phyloP scores from a whole-genome alignment of 2,888 invertebrate genomes.

The Hypsopygia costalis region DNA sequence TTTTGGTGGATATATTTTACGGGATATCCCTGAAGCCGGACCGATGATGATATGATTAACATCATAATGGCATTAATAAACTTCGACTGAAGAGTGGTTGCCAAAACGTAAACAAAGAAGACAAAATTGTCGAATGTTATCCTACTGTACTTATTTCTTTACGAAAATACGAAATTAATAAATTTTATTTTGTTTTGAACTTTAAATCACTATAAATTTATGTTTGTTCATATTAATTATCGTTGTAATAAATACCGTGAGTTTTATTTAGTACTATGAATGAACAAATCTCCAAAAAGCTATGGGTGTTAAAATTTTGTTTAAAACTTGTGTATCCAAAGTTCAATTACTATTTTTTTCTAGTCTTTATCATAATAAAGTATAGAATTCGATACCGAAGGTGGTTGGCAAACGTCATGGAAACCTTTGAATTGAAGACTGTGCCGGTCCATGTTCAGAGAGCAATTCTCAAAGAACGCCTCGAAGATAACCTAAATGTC shows the following conservation, averaged over 20 bases:
- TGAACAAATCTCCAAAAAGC: conserved; percentile 42
- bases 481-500: conserved; percentile 47
- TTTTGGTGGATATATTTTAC: no score
- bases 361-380: conserved; percentile 65
- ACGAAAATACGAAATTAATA: no score
- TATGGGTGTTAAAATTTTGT: conserved; percentile 73
- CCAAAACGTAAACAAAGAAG: no score
- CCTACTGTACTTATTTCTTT: no score
- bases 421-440: conserved; percentile 44
- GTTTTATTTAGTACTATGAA: conserved; percentile 49
- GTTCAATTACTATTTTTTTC: conserved; percentile 62
- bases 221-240: not conserved
- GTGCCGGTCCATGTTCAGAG: conserved; percentile 41
- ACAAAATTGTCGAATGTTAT: no score
- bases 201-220: conserved; percentile 1
- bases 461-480: conserved; percentile 38
- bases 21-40: no score
- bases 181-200: conserved; percentile 11
- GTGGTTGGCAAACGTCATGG: conserved; percentile 38
- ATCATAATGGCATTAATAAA: no score
- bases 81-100: no score
- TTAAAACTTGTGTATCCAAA: conserved; percentile 71
- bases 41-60: no score
- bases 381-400: conserved; percentile 50
- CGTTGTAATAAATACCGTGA: not conserved